Percentiles rank a stretch among this genome's conserved stretches.
phyloP scores from a whole-genome alignment of 2,888 invertebrate species.

The Patella pellucida region DNA sequence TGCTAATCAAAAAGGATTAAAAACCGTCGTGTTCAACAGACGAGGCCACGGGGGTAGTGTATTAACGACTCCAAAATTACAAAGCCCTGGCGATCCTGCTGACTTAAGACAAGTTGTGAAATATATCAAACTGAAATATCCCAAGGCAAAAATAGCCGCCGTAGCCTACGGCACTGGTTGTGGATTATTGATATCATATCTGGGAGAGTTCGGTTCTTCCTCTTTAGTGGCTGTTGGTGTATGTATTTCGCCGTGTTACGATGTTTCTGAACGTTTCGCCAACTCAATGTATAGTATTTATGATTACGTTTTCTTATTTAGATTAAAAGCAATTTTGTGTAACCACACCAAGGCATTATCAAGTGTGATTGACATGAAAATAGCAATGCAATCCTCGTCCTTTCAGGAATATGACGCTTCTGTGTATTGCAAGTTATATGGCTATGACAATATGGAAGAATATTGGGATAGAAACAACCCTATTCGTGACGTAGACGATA shows the following conservation, averaged over 20 bases:
- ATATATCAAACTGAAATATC: constrained; percentile 53
- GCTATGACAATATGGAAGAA: constrained; percentile 46
- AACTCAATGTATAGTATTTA: constrained; percentile 48
- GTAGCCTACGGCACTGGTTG: constrained; percentile 62
- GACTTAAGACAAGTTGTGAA: constrained; percentile 61
- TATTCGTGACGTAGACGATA: constrained; percentile 65
- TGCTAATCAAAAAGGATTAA: constrained; percentile 49
- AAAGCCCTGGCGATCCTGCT: constrained; percentile 59
- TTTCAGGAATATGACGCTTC: constrained; percentile 54
- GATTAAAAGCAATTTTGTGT: constrained; percentile 51
- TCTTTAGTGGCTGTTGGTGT: constrained; percentile 53
- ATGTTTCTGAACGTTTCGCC: constrained; percentile 43
- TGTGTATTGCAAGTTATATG: constrained; percentile 55
- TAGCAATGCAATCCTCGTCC: constrained; percentile 42
- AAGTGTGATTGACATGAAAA: constrained; percentile 48
- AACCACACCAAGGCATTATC: constrained; percentile 51
- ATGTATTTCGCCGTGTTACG: constrained; percentile 64
- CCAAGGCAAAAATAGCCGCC: constrained; percentile 50
- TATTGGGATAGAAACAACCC: constrained; percentile 67
- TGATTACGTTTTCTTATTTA: constrained; percentile 47
- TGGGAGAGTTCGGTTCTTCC: constrained; percentile 66
- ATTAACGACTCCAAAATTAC: constrained; percentile 60
- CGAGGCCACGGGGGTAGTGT: constrained; percentile 61
- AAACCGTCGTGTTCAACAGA: constrained; percentile 62
- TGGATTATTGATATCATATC: constrained; percentile 61